Conservation (phyloP, 2,888 invertebrate species). For the Drosophila ochracea region DNA sequence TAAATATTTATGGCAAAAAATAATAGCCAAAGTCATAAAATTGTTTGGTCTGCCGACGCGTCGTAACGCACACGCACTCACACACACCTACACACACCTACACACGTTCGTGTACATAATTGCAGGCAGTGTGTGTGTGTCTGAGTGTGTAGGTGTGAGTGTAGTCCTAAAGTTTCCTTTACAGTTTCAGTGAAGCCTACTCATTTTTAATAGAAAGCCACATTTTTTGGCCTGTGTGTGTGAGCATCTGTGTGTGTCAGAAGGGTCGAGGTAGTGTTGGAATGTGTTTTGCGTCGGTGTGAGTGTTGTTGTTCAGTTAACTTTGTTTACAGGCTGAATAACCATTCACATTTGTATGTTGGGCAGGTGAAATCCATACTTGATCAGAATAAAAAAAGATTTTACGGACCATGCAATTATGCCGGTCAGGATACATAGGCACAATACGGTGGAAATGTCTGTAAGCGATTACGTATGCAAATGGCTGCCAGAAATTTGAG, state of each 20-base stretch:
- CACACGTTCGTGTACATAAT: constrained; percentile 30
- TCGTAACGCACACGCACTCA: constrained; percentile 8
- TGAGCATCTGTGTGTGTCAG: constrained; percentile 3
- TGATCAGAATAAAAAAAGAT: not conserved
- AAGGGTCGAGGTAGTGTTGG: not conserved
- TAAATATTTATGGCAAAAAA: constrained; percentile 73
- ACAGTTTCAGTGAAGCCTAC: constrained; percentile 42
- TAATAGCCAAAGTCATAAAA: constrained; percentile 65
- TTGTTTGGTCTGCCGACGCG: constrained; percentile 48
- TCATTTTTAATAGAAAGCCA: constrained; percentile 56
- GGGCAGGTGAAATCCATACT: constrained; percentile 6
- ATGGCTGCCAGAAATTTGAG: not conserved
- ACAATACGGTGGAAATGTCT: not conserved
- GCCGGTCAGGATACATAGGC: not conserved
- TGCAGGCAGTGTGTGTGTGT: constrained; percentile 21
- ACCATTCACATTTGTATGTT: not conserved
- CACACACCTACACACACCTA: constrained; percentile 8
- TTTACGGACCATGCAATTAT: not conserved
- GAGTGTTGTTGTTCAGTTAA: not conserved
- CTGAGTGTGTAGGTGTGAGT: constrained; percentile 9
- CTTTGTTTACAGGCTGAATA: not conserved
- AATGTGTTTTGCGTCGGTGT: not conserved
- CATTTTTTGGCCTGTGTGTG: constrained; percentile 26
- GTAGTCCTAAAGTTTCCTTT: constrained; percentile 30
- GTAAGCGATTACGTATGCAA: not conserved